Evolutionary conservation across 2,113 vertebrate species (phyloP).

Genomic region (Columba livia): DNA sequence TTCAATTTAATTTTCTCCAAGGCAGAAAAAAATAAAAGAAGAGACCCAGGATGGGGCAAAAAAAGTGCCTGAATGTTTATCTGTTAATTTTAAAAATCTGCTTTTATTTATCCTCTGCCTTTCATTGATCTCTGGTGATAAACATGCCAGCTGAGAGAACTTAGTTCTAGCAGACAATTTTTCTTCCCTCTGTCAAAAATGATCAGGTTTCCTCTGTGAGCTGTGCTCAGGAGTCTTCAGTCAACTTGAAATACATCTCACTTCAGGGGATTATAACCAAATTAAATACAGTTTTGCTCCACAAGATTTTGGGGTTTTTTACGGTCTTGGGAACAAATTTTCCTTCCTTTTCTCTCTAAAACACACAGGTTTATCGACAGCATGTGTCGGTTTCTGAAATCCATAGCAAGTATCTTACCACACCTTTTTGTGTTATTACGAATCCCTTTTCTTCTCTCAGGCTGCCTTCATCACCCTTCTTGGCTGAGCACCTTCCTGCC

Average conservation of each 20-base stretch:
- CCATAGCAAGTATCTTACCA: neutral
- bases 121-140: conserved; percentile 3
- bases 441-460: neutral
- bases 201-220: conserved; percentile 28
- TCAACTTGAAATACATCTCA: neutral
- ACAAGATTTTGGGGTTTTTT: neutral
- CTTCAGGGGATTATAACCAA: conserved; percentile 3
- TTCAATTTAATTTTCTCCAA: neutral
- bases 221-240: neutral
- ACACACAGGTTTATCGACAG: conserved; percentile 7
- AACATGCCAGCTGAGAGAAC: neutral
- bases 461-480: neutral
- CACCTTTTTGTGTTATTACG: neutral
- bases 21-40: neutral
- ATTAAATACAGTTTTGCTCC: conserved; percentile 36
- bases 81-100: neutral
- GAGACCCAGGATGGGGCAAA: neutral
- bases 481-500: fast-evolving
- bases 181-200: conserved; percentile 20
- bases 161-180: neutral
- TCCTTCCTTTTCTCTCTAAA: conserved; percentile 20
- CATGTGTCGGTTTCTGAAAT: neutral
- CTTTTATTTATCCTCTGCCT: conserved; percentile 20
- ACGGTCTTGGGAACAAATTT: neutral
- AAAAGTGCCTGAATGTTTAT: neutral